Evolutionary conservation across 2,113 vertebrate genomes (phyloP), one percentile per base, ranked within the genome.

Genomic region (Ptychochromis oligacanthus): DNA sequence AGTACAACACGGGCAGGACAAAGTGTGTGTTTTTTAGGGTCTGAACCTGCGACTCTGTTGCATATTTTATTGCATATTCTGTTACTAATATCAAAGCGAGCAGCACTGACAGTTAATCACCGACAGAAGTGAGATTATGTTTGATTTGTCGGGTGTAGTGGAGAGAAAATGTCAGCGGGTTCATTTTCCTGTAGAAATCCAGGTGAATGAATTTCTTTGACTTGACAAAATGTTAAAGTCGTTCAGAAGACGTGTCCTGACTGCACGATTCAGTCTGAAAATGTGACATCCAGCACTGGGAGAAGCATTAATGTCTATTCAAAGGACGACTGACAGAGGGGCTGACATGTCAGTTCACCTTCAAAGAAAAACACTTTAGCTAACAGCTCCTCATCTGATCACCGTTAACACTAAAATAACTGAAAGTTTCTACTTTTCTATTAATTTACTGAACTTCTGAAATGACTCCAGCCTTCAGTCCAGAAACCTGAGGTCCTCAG

Each of bases 41-140:
- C n/a, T 57, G 12, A 77, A 74, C 28, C 76, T 55, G 28, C 13
- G 6, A 43, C 34, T 31, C 13, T 34, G 79, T 58, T 87, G 82
- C 85, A 83, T 77, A 77, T 85, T 55, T 76, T 22, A 64, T 74
- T 85, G 74, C 80, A 84, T 87, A 84, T 28, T 78, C 46, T 1
- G 38, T 36, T 18, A 22, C 18, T 54, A 8, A 79, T 20, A 24
- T 84, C 20, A 43, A 75, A 84, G 81, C 83, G 18, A 67, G 79
- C 64, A 7, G 60, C 62, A 75, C 38, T 20, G 75, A 62, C 57
- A 34, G 84, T 60, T 40, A 6, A 34, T 46, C 31, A 15, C 54
- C 9, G 28, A 58, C 6, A 54, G 10, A 17, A 31, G 58, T 15
- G 40, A 40, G 62, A 40, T 2, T 4, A 31, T 54, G 46, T 22